Evolutionary conservation across 1,140 invertebrate genomes (phyloP), one percentile per base, ranked within the genome.

Genomic region (Leptinotarsa texana): DNA sequence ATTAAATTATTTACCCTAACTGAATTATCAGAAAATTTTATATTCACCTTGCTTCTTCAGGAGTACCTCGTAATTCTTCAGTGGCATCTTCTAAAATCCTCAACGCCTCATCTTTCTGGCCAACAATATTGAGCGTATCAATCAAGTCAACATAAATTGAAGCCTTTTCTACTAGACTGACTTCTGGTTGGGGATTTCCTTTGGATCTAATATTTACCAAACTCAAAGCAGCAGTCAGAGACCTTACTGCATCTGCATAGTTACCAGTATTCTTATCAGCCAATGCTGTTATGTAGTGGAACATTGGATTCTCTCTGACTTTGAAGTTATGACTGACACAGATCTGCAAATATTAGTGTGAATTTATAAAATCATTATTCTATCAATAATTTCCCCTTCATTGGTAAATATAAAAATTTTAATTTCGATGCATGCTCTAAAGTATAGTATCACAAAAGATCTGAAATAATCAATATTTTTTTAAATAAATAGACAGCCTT

Each of bases 81-180:
- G 92, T 91, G 0, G 96, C 96, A 81, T 95, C 92, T 83, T 95
- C 91, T 87, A 98, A 92, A 17, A 94, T 86, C 79, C 91, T 90
- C 6, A 90, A 88, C 15, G 96, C 96, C 85, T 98, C 95, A 63
- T 92, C 89, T 79, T 91, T 90, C 82, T 94, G 91, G 21, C 89
- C 90, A 5, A 93, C 86, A 42, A 89, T 83, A 62, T 90, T 90
- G 77, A 96, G 91, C 57, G 91, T 91, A 78, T 95, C 92, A 51
- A 96, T 94, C 48, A 98, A 85, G 86, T 98, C 95, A 42, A 98
- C 87, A 85, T 93, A 98, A 48, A 98, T 88, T 3, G 93, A 93
- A 2, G 95, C 93, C 83, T 93, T 91, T 82, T 98, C 96, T 13
- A 92, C 91, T 13, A 92, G 87, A 77, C 90, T 89, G 42, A 94